A percentile compares a stretch with the other conserved stretches of the same genome.
Evolutionary conservation across 2,888 invertebrate species (phyloP).

Genomic region (Lycia hirtaria): DNA sequence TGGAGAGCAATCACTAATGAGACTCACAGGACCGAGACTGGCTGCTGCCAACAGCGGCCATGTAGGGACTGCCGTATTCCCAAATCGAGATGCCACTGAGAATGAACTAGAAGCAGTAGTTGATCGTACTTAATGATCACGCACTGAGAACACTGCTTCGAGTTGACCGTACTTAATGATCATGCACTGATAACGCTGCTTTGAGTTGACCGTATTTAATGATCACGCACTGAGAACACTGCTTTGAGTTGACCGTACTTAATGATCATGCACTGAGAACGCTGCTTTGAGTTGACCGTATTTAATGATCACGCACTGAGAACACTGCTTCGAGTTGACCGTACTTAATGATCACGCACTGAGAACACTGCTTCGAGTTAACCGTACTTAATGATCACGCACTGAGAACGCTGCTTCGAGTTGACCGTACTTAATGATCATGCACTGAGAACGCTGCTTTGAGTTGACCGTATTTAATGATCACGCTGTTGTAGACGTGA

Average conservation of each 20-base stretch:
- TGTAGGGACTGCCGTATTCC: constrained; percentile 31
- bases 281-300: not conserved
- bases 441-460: constrained; percentile 5
- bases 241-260: not conserved
- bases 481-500: not conserved
- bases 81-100: constrained; percentile 19
- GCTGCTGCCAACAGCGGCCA: constrained; percentile 12
- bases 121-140: not conserved
- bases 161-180: not conserved
- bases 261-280: not conserved
- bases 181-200: constrained; percentile 2
- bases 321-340: constrained; percentile 6
- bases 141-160: constrained; percentile 7
- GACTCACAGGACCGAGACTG: constrained; percentile 8
- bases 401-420: constrained; percentile 10
- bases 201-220: not conserved
- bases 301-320: no score
- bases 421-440: not conserved
- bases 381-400: not conserved
- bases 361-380: constrained; percentile 6
- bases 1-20: constrained; percentile 7
- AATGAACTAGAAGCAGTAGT: constrained; percentile 5
- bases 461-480: not conserved
- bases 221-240: not conserved
- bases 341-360: not conserved